Conservation (phyloP, 2,797 vertebrate species). For the Hydrocynus forskahlii region DNA sequence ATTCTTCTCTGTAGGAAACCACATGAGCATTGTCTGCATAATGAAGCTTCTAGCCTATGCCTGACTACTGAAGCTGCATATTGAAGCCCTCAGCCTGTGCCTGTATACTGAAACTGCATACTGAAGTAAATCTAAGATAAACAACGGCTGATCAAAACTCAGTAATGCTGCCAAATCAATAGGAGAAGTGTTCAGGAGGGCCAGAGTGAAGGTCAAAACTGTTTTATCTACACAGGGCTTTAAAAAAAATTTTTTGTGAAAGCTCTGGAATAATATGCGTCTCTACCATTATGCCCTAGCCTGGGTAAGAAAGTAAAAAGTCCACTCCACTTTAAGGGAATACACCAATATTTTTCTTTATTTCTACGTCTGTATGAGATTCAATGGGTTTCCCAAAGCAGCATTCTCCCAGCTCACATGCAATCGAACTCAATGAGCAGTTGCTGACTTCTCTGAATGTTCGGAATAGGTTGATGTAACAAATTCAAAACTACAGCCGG, state of each 20-base stretch:
- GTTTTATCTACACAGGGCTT: background rate
- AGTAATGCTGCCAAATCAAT: background rate
- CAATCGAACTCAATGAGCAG: too few relatives aligned
- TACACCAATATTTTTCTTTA: too few relatives aligned
- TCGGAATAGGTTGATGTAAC: too few relatives aligned
- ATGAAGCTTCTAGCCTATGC: conserved; percentile 16
- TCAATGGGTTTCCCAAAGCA: too few relatives aligned
- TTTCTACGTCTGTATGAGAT: too few relatives aligned
- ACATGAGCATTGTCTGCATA: conserved; percentile 23
- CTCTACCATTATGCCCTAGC: too few relatives aligned
- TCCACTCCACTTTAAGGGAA: too few relatives aligned
- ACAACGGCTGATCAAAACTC: conserved; percentile 14
- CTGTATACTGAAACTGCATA: conserved; percentile 8
- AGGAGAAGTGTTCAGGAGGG: background rate
- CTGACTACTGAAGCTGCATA: conserved; percentile 17
- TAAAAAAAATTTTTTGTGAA: background rate
- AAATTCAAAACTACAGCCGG: too few relatives aligned
- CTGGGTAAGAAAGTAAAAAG: too few relatives aligned
- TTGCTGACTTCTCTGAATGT: too few relatives aligned
- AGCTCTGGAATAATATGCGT: too few relatives aligned
- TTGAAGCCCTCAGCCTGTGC: background rate
- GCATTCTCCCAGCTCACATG: too few relatives aligned
- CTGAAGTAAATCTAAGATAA: conserved; percentile 5
- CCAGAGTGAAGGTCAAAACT: background rate
- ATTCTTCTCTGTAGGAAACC: conserved; percentile 9